Percentiles rank a stretch among this genome's conserved stretches.
Conservation (phyloP, 2,797 vertebrate species). For the Sebastes melanostomus region DNA sequence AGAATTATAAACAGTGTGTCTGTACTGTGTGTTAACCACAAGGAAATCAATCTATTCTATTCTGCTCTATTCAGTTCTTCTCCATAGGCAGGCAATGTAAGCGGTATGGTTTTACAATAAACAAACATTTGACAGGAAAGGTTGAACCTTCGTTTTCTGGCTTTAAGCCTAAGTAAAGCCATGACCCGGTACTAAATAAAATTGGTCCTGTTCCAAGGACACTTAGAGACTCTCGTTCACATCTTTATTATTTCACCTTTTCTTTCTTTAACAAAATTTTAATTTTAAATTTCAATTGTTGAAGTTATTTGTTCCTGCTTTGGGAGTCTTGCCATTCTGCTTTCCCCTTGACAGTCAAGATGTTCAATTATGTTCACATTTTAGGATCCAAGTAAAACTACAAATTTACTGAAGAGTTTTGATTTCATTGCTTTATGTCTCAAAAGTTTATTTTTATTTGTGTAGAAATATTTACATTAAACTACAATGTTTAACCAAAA, state of each 20-base stretch:
- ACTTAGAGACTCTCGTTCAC: background rate
- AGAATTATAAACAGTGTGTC: conserved; percentile 71
- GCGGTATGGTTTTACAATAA: conserved; percentile 46
- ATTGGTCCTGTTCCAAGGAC: background rate
- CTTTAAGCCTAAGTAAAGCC: conserved; percentile 10
- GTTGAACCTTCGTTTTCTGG: conserved; percentile 12
- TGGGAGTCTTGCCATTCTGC: background rate
- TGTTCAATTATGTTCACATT: background rate
- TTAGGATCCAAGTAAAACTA: background rate
- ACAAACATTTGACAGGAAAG: conserved; percentile 37
- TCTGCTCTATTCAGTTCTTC: conserved; percentile 32
- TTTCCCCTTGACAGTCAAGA: background rate
- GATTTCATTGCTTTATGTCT: background rate
- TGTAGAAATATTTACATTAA: background rate
- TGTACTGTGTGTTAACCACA: conserved; percentile 56
- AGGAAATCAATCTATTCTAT: conserved; percentile 55
- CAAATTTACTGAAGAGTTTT: background rate
- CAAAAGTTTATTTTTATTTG: background rate
- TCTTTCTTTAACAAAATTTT: no score
- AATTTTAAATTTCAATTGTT: background rate
- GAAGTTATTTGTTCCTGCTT: background rate
- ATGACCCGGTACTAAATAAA: background rate
- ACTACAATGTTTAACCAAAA: background rate
- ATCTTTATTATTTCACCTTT: background rate
- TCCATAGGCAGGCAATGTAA: conserved; percentile 27